Evolutionary conservation across 1,140 invertebrate species (phyloP).

Genomic region (Anthonomus grandis): DNA sequence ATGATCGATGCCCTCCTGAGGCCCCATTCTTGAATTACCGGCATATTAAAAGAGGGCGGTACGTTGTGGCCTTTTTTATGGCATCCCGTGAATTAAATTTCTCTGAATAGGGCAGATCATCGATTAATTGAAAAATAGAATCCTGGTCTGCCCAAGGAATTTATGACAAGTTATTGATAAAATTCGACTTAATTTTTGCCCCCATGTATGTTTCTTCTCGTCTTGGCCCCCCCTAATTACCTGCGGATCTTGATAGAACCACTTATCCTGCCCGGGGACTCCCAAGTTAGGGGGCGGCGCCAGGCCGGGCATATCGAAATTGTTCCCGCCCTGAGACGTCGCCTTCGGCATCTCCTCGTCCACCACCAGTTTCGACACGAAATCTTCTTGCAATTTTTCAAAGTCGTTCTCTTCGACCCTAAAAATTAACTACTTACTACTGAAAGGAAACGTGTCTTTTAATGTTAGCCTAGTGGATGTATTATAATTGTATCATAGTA

Average conservation of each 20-base stretch:
- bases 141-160: no score
- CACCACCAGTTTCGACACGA: conserved; percentile 71
- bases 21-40: no score
- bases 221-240: conserved; percentile 42
- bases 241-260: conserved; percentile 83
- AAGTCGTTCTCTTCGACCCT: conserved; percentile 52
- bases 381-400: conserved; percentile 66
- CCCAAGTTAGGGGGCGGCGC: conserved; percentile 45
- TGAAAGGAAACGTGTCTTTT: no score
- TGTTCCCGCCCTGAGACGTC: conserved; percentile 37
- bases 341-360: conserved; percentile 58
- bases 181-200: background rate
- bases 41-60: no score
- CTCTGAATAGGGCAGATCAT: no score
- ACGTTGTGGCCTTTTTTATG: no score
- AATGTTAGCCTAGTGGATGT: no score
- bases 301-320: conserved; percentile 32
- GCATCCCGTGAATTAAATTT: no score
- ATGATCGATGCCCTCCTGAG: no score
- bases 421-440: conserved; percentile 6
- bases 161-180: background rate
- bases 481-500: no score
- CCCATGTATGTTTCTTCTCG: no score
- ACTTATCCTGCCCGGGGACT: conserved; percentile 58
- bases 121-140: no score